Evolutionary conservation across 2,888 invertebrate genomes (phyloP).

Genomic region (Parthenolecanium corni): DNA sequence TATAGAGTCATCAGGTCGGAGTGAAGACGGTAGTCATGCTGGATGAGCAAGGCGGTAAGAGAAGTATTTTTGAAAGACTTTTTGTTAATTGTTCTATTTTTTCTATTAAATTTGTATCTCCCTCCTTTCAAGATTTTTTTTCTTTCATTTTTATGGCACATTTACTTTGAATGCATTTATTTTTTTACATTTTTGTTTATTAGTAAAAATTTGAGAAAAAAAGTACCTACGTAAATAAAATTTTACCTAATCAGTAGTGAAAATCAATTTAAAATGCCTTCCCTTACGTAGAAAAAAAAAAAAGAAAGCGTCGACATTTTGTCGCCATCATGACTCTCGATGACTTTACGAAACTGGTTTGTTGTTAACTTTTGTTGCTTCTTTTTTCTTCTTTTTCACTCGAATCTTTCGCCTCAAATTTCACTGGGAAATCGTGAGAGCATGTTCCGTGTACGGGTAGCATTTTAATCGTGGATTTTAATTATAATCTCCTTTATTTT

Average conservation of each 20-base stretch:
- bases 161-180: neutral
- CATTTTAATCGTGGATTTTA: too few relatives aligned
- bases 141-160: neutral
- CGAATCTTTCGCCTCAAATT: neutral
- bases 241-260: too few relatives aligned
- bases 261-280: too few relatives aligned
- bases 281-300: too few relatives aligned
- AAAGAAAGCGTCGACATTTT: too few relatives aligned
- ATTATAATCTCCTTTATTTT: too few relatives aligned
- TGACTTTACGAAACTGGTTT: neutral
- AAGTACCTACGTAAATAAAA: too few relatives aligned
- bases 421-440: too few relatives aligned
- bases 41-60: constrained; percentile 99
- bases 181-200: too few relatives aligned
- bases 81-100: constrained; percentile 1
- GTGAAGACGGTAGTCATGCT: constrained; percentile 99
- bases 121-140: neutral
- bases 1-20: constrained; percentile 98
- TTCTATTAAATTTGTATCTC: neutral
- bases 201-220: too few relatives aligned
- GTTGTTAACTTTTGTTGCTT: neutral
- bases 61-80: constrained; percentile 35
- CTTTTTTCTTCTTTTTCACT: neutral
- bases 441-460: too few relatives aligned
- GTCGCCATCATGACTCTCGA: too few relatives aligned